These are phyloP conservation scores for Sebastes steindachneri DNA, from an alignment of 2,797 vertebrate genomes.

Conservation along the genomic window DNA sequence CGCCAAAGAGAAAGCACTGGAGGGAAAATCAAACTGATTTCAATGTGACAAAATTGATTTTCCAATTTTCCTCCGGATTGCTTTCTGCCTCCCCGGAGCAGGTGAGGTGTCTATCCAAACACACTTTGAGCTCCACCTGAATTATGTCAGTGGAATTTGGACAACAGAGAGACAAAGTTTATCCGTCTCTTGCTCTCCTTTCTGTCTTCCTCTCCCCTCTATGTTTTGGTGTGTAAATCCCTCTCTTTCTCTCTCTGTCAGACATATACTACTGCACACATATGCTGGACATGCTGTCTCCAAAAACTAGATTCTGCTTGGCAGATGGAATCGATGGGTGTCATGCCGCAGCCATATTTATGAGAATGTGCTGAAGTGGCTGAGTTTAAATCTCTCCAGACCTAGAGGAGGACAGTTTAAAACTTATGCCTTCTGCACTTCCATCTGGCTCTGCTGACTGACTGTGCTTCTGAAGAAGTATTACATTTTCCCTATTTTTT, in stretches of 20 bases:
- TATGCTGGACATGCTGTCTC: constrained; percentile 6
- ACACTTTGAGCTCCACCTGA: constrained; percentile 40
- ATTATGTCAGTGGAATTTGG: constrained; percentile 25
- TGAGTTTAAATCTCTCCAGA: constrained; percentile 36
- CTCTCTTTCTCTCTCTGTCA: not conserved
- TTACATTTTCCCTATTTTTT: not conserved
- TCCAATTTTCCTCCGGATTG: constrained; percentile 83
- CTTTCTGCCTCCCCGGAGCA: constrained; percentile 59
- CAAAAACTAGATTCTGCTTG: constrained; percentile 1
- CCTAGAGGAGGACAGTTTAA: constrained; percentile 26
- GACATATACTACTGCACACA: constrained; percentile 2
- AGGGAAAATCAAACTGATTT: constrained; percentile 75
- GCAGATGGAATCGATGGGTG: constrained; percentile 32
- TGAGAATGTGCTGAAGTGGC: constrained; percentile 33
- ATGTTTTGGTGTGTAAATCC: not conserved
- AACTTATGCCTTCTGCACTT: constrained; percentile 34
- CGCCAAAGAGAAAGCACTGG: constrained; percentile 54
- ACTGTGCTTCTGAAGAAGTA: constrained; percentile 21
- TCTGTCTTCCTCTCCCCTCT: not conserved
- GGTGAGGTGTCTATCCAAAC: constrained; percentile 60
- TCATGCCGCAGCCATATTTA: constrained; percentile 23
- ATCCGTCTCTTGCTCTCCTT: not conserved
- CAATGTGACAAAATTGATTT: constrained; percentile 85
- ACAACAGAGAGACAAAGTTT: constrained; percentile 8
- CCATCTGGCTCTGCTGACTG: constrained; percentile 41